phyloP scores from a whole-genome alignment of 2,113 vertebrate genomes.

The Mormyrus iriodes region DNA sequence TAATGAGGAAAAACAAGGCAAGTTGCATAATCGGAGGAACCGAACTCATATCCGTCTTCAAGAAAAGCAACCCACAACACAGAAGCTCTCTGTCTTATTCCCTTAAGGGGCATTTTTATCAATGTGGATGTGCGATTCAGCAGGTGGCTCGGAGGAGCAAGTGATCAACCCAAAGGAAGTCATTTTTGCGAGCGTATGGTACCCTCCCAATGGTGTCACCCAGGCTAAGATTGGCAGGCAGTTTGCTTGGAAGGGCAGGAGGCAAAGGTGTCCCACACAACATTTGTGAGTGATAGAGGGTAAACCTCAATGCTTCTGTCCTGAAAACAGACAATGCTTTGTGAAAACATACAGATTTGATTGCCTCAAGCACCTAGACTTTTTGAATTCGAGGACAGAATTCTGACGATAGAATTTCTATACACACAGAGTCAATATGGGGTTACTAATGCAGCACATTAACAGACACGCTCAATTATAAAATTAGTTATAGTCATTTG shows the following conservation, averaged over 20 bases:
- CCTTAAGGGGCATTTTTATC: not conserved
- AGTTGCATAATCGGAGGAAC: constrained; percentile 12
- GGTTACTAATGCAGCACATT: not conserved
- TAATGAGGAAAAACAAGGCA: constrained; percentile 24
- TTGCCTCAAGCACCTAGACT: not conserved
- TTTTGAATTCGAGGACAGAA: not conserved
- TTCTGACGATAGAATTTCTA: not conserved
- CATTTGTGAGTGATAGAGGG: not conserved
- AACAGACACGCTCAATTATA: not conserved
- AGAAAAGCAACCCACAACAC: not conserved
- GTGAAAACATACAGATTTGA: not conserved
- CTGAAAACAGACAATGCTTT: not conserved
- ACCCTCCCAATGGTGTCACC: not conserved
- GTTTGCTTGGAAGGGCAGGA: not conserved
- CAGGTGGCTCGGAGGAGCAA: not conserved
- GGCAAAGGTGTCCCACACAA: not conserved
- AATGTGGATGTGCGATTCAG: not conserved
- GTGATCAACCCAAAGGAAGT: not conserved
- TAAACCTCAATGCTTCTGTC: not conserved
- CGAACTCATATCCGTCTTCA: not conserved
- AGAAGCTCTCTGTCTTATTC: not conserved
- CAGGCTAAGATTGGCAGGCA: not conserved
- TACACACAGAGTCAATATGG: not conserved
- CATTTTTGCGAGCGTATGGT: not conserved
- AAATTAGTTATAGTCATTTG: not conserved